Evolutionary conservation across 2,797 vertebrate species (phyloP).

Genomic region (Pitangus sulphuratus): DNA sequence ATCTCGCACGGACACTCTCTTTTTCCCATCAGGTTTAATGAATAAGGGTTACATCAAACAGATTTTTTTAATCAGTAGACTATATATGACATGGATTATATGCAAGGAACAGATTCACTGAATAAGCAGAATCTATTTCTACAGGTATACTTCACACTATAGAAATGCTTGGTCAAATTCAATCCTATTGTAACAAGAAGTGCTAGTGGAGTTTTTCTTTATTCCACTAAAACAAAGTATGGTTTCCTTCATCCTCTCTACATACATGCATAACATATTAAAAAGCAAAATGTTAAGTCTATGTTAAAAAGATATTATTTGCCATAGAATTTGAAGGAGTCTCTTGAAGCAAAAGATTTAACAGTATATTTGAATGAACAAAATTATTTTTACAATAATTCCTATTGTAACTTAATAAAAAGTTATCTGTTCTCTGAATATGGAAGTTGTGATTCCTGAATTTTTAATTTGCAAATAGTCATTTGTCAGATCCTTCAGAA

Average conservation of each 20-base stretch:
- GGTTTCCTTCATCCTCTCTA: neutral
- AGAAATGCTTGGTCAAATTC: neutral
- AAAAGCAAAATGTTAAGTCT: neutral
- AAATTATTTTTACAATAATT: neutral
- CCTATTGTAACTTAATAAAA: neutral
- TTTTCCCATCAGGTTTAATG: neutral
- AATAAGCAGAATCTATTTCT: neutral
- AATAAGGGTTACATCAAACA: neutral
- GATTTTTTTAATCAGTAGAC: neutral
- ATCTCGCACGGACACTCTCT: fast-evolving
- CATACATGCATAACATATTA: neutral
- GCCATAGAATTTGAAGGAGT: neutral
- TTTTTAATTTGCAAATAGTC: neutral
- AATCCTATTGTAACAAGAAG: neutral
- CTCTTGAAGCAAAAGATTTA: neutral
- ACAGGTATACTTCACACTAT: neutral
- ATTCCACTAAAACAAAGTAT: neutral
- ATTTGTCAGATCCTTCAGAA: neutral
- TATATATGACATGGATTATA: neutral
- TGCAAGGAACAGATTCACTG: neutral
- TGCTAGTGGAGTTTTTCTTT: neutral
- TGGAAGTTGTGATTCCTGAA: neutral
- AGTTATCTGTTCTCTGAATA: neutral
- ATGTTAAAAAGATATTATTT: neutral
- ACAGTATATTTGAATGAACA: neutral